A percentile compares a stretch with the other conserved stretches of the same genome.
phyloP scores from a whole-genome alignment of 1,140 invertebrate genomes.

The Calephelis virginiensis region DNA sequence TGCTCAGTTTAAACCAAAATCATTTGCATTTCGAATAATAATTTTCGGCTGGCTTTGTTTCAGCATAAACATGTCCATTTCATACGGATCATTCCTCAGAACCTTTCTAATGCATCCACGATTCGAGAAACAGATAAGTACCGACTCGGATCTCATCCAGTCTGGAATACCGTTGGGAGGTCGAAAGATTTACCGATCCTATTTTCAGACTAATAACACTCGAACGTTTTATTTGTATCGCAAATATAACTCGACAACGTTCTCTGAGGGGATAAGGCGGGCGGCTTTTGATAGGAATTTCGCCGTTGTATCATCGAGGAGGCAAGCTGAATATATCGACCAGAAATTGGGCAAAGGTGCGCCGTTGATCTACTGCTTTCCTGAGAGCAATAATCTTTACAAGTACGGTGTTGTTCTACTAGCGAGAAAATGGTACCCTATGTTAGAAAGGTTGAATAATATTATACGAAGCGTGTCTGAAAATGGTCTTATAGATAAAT shows the following conservation, averaged over 20 bases:
- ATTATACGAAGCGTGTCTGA: constrained; percentile 72
- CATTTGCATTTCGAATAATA: constrained; percentile 64
- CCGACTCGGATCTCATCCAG: constrained; percentile 61
- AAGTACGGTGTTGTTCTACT: constrained; percentile 72
- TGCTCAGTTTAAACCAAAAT: constrained; percentile 63
- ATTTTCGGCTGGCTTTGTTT: constrained; percentile 73
- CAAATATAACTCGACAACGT: constrained; percentile 67
- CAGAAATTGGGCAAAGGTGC: constrained; percentile 64
- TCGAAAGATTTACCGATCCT: constrained; percentile 66
- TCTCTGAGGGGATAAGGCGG: constrained; percentile 59
- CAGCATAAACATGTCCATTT: constrained; percentile 72
- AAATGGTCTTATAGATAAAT: constrained; percentile 74
- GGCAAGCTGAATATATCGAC: constrained; percentile 67
- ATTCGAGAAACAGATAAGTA: constrained; percentile 72
- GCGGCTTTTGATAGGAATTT: constrained; percentile 63
- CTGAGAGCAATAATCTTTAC: constrained; percentile 66
- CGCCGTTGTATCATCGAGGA: constrained; percentile 66
- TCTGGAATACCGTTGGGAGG: constrained; percentile 66
- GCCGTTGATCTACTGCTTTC: constrained; percentile 65
- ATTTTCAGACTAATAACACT: constrained; percentile 71
- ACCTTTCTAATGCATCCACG: constrained; percentile 75
- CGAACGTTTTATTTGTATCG: constrained; percentile 69
- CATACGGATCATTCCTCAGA: constrained; percentile 74
- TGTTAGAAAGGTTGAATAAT: constrained; percentile 64
- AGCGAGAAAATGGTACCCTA: constrained; percentile 68